Conservation (phyloP, 1,140 invertebrate genomes). For the Atta colombica region DNA sequence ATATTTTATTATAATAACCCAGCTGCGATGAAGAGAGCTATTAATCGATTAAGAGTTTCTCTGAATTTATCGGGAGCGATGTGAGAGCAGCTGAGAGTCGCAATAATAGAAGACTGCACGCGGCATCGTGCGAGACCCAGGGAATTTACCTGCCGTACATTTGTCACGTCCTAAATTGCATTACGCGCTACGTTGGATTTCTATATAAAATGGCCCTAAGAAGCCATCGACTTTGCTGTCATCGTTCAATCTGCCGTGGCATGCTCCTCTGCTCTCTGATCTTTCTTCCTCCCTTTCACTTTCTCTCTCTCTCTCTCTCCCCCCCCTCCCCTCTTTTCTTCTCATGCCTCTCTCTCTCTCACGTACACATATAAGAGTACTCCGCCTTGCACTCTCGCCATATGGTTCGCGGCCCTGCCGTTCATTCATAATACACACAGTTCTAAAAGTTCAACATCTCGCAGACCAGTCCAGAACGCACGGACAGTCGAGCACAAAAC, state of each 20-base stretch:
- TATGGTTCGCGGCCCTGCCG: conserved; percentile 68
- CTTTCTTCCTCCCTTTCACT: neutral
- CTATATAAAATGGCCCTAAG: conserved; percentile 74
- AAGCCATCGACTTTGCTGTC: conserved; percentile 68
- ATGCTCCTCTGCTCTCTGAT: conserved; percentile 25
- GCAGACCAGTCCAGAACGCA: conserved; percentile 33
- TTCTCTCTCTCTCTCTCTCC: neutral
- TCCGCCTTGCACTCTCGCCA: conserved; percentile 51
- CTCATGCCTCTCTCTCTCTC: neutral
- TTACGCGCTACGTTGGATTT: conserved; percentile 73
- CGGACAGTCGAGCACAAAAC: conserved; percentile 54
- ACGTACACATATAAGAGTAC: conserved; percentile 23
- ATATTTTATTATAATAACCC: conserved; percentile 6
- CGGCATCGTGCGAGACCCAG: conserved; percentile 16
- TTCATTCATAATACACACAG: conserved; percentile 76
- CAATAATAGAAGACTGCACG: conserved; percentile 48
- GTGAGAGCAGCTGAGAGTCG: conserved; percentile 57
- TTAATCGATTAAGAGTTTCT: conserved; percentile 39
- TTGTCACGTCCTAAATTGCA: conserved; percentile 75
- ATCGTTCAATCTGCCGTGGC: conserved; percentile 67
- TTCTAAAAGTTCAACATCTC: conserved; percentile 64
- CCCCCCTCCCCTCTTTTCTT: no score
- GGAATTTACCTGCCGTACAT: conserved; percentile 71
- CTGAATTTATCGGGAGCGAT: conserved; percentile 22
- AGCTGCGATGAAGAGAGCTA: conserved; percentile 20